These are phyloP conservation scores for Siniperca knerii DNA, from an alignment of 2,113 vertebrate species.

Conservation along the genomic window DNA sequence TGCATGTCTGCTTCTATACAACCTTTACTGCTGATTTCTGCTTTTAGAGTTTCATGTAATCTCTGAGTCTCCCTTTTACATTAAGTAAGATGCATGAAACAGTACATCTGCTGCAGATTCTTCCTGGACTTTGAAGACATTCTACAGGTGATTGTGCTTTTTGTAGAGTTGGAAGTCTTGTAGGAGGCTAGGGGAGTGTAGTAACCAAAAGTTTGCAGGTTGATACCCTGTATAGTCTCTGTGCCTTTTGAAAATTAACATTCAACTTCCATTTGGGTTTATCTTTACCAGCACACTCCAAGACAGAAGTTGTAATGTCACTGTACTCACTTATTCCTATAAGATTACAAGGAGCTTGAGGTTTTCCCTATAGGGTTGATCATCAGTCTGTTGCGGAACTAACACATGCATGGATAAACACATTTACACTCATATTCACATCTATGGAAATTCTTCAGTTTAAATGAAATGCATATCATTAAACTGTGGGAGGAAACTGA, in stretches of 20 bases:
- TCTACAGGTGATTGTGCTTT: neutral
- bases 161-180: neutral
- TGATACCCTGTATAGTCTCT: neutral
- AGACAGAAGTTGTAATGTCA: neutral
- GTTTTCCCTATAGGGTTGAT: neutral
- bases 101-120: neutral
- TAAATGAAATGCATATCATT: neutral
- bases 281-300: neutral
- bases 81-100: neutral
- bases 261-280: neutral
- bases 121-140: neutral
- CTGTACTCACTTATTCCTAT: too few relatives aligned
- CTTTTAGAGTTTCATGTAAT: constrained; percentile 1
- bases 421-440: neutral
- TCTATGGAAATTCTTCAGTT: neutral
- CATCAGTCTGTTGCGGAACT: constrained; percentile 1
- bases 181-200: too few relatives aligned
- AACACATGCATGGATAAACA: neutral
- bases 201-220: neutral
- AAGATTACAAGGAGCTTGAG: too few relatives aligned
- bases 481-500: neutral
- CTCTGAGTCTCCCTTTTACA: neutral
- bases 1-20: neutral
- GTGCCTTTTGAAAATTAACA: neutral
- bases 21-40: constrained; percentile 1